Conservation (phyloP, 2,797 vertebrate species). For the Sphenodon punctatus region DNA sequence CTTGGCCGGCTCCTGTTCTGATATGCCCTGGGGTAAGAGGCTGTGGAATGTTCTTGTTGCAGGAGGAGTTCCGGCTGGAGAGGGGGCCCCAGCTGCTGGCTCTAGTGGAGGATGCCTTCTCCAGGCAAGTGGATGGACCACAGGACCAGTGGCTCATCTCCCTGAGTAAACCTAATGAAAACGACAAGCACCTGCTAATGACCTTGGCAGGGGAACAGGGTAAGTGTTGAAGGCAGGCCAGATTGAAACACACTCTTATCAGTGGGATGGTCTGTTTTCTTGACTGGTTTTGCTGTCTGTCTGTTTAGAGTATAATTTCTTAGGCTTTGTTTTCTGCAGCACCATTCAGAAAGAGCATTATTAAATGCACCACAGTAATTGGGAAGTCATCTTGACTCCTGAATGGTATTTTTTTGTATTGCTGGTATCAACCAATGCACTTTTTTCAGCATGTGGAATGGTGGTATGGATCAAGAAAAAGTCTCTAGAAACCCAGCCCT, state of each 20-base stretch:
- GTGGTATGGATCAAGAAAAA: neutral
- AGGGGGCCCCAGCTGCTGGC: constrained; percentile 86
- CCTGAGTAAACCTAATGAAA: constrained; percentile 92
- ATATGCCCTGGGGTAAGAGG: no score
- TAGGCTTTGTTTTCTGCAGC: neutral
- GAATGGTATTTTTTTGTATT: neutral
- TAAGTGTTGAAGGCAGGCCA: constrained; percentile 63
- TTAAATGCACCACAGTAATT: neutral
- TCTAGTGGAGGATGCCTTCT: constrained; percentile 87
- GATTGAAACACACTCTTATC: no score
- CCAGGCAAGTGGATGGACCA: constrained; percentile 82
- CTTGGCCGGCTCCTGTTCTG: no score
- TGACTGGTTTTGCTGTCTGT: neutral
- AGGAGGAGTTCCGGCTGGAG: constrained; percentile 90
- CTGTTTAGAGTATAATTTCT: neutral
- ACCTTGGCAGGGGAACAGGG: constrained; percentile 89
- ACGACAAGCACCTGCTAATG: constrained; percentile 93
- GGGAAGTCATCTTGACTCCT: neutral
- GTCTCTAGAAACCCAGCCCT: neutral
- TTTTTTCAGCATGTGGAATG: neutral
- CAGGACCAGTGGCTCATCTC: constrained; percentile 90
- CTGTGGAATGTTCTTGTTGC: constrained; percentile 21
- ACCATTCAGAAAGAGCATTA: neutral
- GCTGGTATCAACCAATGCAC: neutral
- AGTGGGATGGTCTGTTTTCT: neutral